These are phyloP conservation scores for Amiota minor DNA, from an alignment of 2,888 invertebrate genomes.

Conservation along the genomic window DNA sequence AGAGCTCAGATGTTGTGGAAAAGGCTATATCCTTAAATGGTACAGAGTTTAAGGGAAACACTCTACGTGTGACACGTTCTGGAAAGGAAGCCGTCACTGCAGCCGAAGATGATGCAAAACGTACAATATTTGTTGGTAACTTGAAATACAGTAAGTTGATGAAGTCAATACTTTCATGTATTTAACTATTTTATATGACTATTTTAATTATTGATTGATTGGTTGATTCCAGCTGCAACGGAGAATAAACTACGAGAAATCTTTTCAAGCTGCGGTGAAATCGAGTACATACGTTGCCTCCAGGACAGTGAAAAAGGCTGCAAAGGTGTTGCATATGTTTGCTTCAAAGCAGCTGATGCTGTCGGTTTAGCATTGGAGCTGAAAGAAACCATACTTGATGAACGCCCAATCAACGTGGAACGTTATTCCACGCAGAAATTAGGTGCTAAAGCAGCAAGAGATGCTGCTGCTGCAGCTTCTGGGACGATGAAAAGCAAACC, in stretches of 20 bases:
- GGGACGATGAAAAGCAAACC: slow-evolving; percentile 40
- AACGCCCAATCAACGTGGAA: slow-evolving; percentile 71
- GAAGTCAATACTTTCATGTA: background rate
- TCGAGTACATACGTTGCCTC: slow-evolving; percentile 71
- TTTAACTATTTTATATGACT: background rate
- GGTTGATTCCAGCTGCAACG: slow-evolving; percentile 55
- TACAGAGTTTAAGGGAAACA: slow-evolving; percentile 63
- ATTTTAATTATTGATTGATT: background rate
- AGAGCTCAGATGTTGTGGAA: slow-evolving; percentile 54
- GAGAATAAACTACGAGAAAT: slow-evolving; percentile 70
- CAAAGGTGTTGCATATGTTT: slow-evolving; percentile 71
- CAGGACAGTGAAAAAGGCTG: slow-evolving; percentile 68
- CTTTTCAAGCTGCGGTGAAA: slow-evolving; percentile 71
- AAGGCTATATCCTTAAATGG: slow-evolving; percentile 68
- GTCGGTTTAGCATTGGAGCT: slow-evolving; percentile 70
- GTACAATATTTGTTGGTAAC: slow-evolving; percentile 71
- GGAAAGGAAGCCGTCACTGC: slow-evolving; percentile 33
- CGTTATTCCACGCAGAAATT: slow-evolving; percentile 64
- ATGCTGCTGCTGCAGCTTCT: slow-evolving; percentile 44
- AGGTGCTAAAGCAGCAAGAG: slow-evolving; percentile 61
- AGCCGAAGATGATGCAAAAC: slow-evolving; percentile 51
- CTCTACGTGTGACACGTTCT: slow-evolving; percentile 66
- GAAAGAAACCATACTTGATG: slow-evolving; percentile 70
- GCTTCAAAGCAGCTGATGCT: slow-evolving; percentile 69
- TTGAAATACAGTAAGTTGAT: slow-evolving; percentile 68